Base-by-base conservation (phyloP, 2,888 invertebrate genomes). In the Chaitophorus viminalis region DNA sequence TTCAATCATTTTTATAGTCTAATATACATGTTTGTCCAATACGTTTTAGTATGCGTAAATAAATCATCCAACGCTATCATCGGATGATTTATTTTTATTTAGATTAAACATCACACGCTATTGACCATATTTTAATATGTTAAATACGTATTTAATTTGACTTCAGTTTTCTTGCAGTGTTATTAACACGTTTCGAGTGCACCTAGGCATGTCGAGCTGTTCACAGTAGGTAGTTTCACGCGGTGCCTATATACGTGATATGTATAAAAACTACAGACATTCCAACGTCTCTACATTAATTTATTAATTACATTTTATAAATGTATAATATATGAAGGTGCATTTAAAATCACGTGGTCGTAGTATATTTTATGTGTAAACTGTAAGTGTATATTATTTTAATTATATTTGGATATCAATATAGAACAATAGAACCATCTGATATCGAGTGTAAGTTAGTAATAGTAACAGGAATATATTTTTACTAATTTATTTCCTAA, bases 131-230 rank as follows among this genome's bases (percentile, higher is more conserved):
- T n/a, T 25, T 65, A 65, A 65, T 65, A 65, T 65, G 65, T 65
- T 65, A 65, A 65, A 70, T 70, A 31, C 70, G 31, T 29, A 70
- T 70, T 29, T 81, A 21, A 81, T 54, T 39, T 81, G n/a, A 81
- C 18, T 81, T 4, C 29, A 11, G 36, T 5, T 3, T 36, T 31
- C 9, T 46, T 8, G 0, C 36, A 25, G 29, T 65, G 11, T 46
- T 70, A 52, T 52, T 72, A 52, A 82, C 70, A 82, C 82, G 52
- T 70, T 70, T 52, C 31, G 52, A 72, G 82, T 31, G 70, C 82
- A 72, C 46, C 8, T 33, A 52, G 18, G n/a, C 39, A 82, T 82
- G 29, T 70, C 70, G 25, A 79, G 39, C 36, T 79, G 5, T 29
- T 29, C 68, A 68, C 68, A 29, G 68, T 68, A 68, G 68, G 68